A percentile compares a stretch with the other conserved stretches of the same genome.
phyloP scores from a whole-genome alignment of 2,113 vertebrate genomes.

The Columba janthina region DNA sequence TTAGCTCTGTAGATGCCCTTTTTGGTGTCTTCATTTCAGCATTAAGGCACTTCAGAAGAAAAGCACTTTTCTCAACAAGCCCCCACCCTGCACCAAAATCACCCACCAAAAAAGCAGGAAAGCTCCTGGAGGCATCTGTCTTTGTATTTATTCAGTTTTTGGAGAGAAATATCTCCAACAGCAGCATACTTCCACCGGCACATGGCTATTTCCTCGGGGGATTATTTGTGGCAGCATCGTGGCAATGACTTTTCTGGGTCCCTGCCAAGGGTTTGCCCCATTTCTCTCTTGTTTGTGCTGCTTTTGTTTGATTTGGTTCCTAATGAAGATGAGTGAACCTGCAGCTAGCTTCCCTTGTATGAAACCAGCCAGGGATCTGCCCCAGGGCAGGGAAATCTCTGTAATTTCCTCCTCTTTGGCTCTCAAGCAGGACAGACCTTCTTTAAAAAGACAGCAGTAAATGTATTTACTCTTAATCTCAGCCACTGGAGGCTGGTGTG shows the following conservation, averaged over 20 bases:
- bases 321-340: not conserved
- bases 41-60: not conserved
- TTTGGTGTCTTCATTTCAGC: not conserved
- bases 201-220: not conserved
- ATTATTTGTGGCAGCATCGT: too few relatives aligned
- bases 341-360: not conserved
- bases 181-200: not conserved
- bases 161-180: not conserved
- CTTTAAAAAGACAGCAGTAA: not conserved
- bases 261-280: not conserved
- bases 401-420: not conserved
- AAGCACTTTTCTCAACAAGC: not conserved
- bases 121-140: not conserved
- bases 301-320: not conserved
- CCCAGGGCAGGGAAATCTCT: not conserved
- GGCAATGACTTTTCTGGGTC: not conserved
- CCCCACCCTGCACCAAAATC: not conserved
- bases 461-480: not conserved
- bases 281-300: not conserved
- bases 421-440: not conserved
- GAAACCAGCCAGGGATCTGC: not conserved
- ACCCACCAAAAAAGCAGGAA: not conserved
- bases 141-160: not conserved
- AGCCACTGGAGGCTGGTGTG: not conserved
- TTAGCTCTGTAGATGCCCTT: not conserved